Percentiles rank a stretch among this genome's conserved stretches.
These are phyloP conservation scores for Euspilapteryx auroguttella DNA, from an alignment of 2,888 invertebrate species.

Conservation along the genomic window DNA sequence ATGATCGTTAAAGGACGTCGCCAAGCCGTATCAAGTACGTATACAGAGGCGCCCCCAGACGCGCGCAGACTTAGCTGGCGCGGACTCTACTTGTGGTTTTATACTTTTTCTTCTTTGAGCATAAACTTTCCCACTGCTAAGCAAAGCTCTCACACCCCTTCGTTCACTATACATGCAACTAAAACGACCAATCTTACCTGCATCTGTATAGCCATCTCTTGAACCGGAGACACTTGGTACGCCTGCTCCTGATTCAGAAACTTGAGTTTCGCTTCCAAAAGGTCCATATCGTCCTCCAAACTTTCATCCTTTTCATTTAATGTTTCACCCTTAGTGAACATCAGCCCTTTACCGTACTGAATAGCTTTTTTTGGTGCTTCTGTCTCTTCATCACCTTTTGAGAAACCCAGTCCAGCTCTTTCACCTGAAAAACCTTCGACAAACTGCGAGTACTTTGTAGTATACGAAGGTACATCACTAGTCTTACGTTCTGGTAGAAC, in stretches of 20 bases:
- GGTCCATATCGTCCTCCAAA: conserved; percentile 29
- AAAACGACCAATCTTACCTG: too few relatives aligned
- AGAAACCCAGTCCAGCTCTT: conserved; percentile 50
- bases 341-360: conserved; percentile 39
- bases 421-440: conserved; percentile 47
- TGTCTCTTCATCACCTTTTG: conserved; percentile 19
- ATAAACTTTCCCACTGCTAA: too few relatives aligned
- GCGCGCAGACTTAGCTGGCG: too few relatives aligned
- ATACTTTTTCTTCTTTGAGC: too few relatives aligned
- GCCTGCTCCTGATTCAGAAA: conserved; percentile 51
- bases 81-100: too few relatives aligned
- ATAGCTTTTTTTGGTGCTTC: conserved; percentile 30
- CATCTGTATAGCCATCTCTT: conserved; percentile 59
- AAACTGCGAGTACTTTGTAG: conserved; percentile 45
- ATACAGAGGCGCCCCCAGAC: too few relatives aligned
- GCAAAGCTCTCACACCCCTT: too few relatives aligned
- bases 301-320: conserved; percentile 40
- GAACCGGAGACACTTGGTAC: conserved; percentile 44
- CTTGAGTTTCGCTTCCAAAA: conserved; percentile 54
- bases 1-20: too few relatives aligned
- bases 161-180: too few relatives aligned
- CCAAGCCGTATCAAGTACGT: too few relatives aligned
- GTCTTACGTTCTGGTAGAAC: conserved; percentile 34
- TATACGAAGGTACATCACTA: conserved; percentile 28
- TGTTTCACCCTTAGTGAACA: conserved; percentile 55